Percentiles rank a stretch among this genome's conserved stretches.
These are phyloP conservation scores for Catharus bicknelli DNA, from an alignment of 2,113 vertebrate species.

Conservation along the genomic window DNA sequence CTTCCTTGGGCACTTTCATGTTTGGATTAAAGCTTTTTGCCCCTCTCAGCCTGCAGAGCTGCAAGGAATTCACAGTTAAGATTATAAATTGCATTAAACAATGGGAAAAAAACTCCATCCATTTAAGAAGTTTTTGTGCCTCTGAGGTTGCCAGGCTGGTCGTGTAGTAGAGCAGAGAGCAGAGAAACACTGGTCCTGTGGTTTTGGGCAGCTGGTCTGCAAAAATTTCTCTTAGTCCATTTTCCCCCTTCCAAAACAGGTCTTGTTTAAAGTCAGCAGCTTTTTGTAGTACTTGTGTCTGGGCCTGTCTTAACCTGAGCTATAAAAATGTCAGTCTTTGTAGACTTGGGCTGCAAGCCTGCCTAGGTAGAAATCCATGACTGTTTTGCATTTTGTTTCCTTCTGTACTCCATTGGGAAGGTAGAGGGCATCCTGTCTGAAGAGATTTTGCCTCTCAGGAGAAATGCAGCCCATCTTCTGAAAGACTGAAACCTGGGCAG, in stretches of 20 bases:
- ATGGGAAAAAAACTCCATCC: neutral
- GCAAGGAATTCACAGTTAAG: neutral
- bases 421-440: neutral
- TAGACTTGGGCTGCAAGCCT: neutral
- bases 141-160: neutral
- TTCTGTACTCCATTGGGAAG: neutral
- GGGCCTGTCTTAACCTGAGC: accelerated
- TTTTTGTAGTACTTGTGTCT: neutral
- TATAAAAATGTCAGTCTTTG: neutral
- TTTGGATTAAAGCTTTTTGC: neutral
- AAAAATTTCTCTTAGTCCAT: neutral
- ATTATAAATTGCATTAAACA: neutral
- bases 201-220: neutral
- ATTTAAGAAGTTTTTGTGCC: neutral
- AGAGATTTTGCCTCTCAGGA: neutral
- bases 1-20: neutral
- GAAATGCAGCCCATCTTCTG: neutral
- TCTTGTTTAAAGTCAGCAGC: neutral
- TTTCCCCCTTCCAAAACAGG: neutral
- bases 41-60: neutral
- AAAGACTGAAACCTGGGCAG: neutral
- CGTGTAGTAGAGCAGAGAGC: accelerated
- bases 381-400: neutral
- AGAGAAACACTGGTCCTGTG: neutral
- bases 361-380: neutral